Conservation (phyloP, 1,140 invertebrate species). For the Littorina saxatilis region DNA sequence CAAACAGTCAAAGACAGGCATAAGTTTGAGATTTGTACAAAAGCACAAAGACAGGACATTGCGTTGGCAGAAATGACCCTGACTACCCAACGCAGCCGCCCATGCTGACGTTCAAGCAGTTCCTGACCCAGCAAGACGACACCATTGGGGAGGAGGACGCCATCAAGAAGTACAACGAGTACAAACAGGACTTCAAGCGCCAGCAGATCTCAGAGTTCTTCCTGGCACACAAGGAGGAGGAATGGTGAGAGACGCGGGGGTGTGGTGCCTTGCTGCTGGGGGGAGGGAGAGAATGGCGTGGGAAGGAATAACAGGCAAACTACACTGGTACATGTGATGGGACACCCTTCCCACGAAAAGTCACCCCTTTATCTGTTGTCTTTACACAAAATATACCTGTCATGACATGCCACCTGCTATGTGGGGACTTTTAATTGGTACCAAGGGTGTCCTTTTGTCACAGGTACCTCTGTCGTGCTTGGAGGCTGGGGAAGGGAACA, state of each 20-base stretch:
- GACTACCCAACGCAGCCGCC: conserved; percentile 82
- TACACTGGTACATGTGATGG: no score
- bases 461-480: no score
- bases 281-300: background rate
- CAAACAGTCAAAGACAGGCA: no score
- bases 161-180: conserved; percentile 98
- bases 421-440: no score
- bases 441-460: no score
- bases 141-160: conserved; percentile 98
- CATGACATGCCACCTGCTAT: no score
- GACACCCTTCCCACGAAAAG: no score
- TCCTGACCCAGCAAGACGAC: conserved; percentile 96
- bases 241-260: conserved; percentile 88
- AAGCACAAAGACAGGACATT: no score
- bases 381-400: no score
- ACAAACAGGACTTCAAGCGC: conserved; percentile 96
- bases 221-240: conserved; percentile 98
- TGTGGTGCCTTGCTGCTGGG: background rate
- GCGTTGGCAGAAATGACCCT: conserved; percentile 65
- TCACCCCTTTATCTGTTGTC: no score
- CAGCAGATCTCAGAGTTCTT: conserved; percentile 99
- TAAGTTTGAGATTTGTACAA: no score
- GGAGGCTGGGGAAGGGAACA: no score
- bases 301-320: background rate
- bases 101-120: conserved; percentile 98